These are phyloP conservation scores for Cynaeus angustus DNA, from an alignment of 2,888 invertebrate genomes.

Conservation along the genomic window DNA sequence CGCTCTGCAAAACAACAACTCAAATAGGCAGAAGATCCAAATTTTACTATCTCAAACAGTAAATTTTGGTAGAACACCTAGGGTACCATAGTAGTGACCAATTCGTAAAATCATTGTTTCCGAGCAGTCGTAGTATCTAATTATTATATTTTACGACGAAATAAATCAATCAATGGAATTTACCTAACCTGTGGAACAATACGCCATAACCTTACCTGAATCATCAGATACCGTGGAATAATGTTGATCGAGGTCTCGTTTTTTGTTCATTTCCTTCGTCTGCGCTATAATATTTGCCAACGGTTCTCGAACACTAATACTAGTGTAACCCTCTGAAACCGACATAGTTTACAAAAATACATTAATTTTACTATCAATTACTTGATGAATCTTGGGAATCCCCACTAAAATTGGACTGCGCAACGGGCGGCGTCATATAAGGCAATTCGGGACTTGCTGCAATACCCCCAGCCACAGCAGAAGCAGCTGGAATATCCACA, in stretches of 20 bases:
- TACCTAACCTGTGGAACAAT: too few species aligned
- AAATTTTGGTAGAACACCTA: too few species aligned
- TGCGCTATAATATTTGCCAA: slow-evolving; percentile 85
- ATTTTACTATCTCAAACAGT: too few species aligned
- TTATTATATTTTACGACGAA: too few species aligned
- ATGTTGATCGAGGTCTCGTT: slow-evolving; percentile 77
- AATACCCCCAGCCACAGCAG: slow-evolving; percentile 88
- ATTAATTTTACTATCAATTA: slow-evolving; percentile 70
- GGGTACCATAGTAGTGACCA: too few species aligned
- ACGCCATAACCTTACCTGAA: slow-evolving; percentile 76
- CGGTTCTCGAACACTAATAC: slow-evolving; percentile 92
- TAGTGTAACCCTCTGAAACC: slow-evolving; percentile 90
- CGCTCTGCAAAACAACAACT: too few species aligned
- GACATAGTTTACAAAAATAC: neutral
- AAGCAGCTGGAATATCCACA: slow-evolving; percentile 86
- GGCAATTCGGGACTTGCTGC: slow-evolving; percentile 92
- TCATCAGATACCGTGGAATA: slow-evolving; percentile 95
- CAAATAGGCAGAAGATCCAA: too few species aligned
- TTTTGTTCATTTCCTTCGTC: slow-evolving; percentile 72
- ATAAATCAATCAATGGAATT: too few species aligned
- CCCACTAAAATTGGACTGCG: slow-evolving; percentile 83
- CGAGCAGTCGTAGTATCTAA: too few species aligned
- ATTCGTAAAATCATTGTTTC: too few species aligned
- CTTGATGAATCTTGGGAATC: slow-evolving; percentile 93
- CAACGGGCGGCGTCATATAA: slow-evolving; percentile 89